phyloP scores from a whole-genome alignment of 1,140 invertebrate genomes.

The Gryon sp. region DNA sequence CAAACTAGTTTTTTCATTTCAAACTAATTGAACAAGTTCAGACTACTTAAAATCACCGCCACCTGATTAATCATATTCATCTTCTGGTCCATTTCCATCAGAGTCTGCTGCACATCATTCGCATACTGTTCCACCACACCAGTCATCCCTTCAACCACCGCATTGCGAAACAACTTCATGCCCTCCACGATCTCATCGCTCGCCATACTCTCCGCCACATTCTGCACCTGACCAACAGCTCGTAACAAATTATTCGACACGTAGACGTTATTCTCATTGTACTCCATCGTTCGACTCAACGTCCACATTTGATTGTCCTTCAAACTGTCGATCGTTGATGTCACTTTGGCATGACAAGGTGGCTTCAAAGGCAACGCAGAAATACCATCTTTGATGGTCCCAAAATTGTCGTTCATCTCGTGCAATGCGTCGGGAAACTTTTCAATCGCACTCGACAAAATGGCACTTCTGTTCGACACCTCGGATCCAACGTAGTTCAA shows the following conservation, averaged over 20 bases:
- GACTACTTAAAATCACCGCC: no score
- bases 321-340: constrained; percentile 13
- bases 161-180: neutral
- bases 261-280: constrained; percentile 9
- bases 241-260: constrained; percentile 11
- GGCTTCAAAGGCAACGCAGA: neutral
- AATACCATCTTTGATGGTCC: neutral
- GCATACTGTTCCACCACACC: neutral
- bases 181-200: neutral
- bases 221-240: neutral
- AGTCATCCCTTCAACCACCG: neutral
- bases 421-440: constrained; percentile 1
- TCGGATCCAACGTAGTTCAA: neutral
- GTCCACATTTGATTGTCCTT: neutral
- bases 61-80: neutral
- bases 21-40: no score
- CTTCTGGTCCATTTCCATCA: neutral
- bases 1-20: no score
- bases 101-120: neutral
- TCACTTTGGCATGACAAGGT: constrained; percentile 5
- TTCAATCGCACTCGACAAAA: neutral
- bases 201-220: neutral
- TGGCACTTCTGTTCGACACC: neutral
- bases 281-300: constrained; percentile 11
- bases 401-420: constrained; percentile 14